Evolutionary conservation across 2,888 invertebrate genomes (phyloP), one percentile per base, ranked within the genome.

Genomic region (Ophion ventricosus): DNA sequence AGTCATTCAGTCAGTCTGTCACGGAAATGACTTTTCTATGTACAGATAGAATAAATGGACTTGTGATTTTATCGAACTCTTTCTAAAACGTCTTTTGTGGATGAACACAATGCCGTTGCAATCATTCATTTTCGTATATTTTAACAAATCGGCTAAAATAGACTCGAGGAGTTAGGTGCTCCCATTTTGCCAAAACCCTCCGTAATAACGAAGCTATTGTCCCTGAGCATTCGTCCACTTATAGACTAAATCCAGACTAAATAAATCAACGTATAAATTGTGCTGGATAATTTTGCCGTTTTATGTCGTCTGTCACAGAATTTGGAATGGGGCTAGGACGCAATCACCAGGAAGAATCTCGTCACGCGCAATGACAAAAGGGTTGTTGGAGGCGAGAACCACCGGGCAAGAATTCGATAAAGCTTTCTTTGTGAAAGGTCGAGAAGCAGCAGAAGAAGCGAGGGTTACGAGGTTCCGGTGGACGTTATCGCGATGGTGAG

Each of bases 401-500:
- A 59, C 76, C 72, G 29, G 70, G 75, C 78, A 84, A 85, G 81
- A 81, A 81, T 84, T 81, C 78, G 84, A 84, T 84, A 81, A 84
- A 78, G 49, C 78, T 74, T 79, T 66, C 64, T 66, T 75, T 77
- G 43, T 56, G 49, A 69, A 81, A 84, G 81, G 77, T 74, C 82
- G 82, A 69, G 61, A 84, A 74, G 72, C 63, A 35, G 70, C 40
- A 74, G 57, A 73, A 86, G 85, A 82, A 85, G 57, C 72, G 84
- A 81, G 84, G 82, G 87, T 87, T 83, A 85, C 81, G 85, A 88
- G 89, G 88, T 88, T 88, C 88, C 84, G 87, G 85, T 80, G 88
- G 69, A 88, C 88, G 88, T 89, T 90, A 91, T 90, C 90, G 90
- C 87, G 90, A 89, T 89, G 87, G 90, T 88, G 88, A 87, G 88